Evolutionary conservation across 2,888 invertebrate species (phyloP).

Genomic region (Lasioglossum oenotherae): DNA sequence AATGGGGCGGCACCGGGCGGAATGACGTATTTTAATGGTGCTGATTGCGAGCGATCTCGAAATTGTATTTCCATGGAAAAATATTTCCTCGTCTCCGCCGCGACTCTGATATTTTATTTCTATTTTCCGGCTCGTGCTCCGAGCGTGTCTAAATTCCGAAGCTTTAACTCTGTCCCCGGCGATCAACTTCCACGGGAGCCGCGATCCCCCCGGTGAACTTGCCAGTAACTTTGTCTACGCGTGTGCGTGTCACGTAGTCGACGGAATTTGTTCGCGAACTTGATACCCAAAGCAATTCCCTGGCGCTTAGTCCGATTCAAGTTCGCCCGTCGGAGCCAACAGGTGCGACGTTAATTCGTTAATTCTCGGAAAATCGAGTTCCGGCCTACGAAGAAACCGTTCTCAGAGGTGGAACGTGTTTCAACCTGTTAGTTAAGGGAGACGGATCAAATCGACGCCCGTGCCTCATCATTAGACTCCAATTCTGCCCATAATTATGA

Average conservation of each 20-base stretch:
- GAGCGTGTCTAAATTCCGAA: background rate
- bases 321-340: constrained; percentile 29
- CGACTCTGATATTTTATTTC: constrained; percentile 8
- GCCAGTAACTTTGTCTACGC: constrained; percentile 27
- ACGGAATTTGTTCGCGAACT: constrained; percentile 43
- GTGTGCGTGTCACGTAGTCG: constrained; percentile 23
- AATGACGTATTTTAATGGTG: constrained; percentile 28
- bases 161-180: constrained; percentile 24
- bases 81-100: constrained; percentile 30
- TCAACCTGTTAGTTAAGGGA: background rate
- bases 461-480: background rate
- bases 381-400: constrained; percentile 20
- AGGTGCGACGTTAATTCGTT: constrained; percentile 52
- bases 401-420: background rate
- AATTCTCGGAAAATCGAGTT: constrained; percentile 32
- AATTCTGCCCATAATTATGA: too few species aligned
- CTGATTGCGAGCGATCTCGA: constrained; percentile 34
- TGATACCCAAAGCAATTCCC: constrained; percentile 45
- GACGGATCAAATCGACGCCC: background rate
- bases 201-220: constrained; percentile 24
- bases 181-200: constrained; percentile 35
- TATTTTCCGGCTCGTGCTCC: background rate
- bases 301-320: constrained; percentile 35
- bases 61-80: constrained; percentile 35
- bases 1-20: background rate